phyloP scores from a whole-genome alignment of 2,888 invertebrate species.

The Molorchus minor region DNA sequence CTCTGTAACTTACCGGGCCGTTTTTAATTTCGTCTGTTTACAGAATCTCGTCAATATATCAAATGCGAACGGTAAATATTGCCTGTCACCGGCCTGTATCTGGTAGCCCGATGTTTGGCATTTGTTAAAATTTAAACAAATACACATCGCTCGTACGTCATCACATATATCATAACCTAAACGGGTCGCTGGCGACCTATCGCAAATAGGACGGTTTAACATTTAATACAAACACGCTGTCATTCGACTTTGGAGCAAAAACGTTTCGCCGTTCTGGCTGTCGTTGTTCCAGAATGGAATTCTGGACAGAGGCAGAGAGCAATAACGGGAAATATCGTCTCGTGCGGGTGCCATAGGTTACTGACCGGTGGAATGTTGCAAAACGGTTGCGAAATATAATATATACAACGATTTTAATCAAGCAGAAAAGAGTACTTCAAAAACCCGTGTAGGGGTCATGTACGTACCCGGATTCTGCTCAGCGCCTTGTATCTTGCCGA shows the following conservation, averaged over 20 bases:
- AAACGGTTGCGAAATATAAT: too few species aligned
- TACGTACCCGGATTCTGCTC: too few species aligned
- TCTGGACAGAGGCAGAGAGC: too few species aligned
- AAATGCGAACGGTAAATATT: conserved; percentile 22
- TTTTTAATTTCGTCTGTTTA: conserved; percentile 17
- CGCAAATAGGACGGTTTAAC: conserved; percentile 48
- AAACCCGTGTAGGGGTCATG: too few species aligned
- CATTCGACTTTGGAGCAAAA: conserved; percentile 21
- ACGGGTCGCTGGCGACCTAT: conserved; percentile 39
- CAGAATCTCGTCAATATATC: conserved; percentile 19
- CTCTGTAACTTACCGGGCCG: too few species aligned
- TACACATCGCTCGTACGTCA: conserved; percentile 26
- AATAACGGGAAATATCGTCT: too few species aligned
- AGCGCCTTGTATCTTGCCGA: too few species aligned
- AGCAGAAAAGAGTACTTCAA: too few species aligned
- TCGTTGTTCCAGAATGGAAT: too few species aligned
- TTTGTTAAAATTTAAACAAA: conserved; percentile 40
- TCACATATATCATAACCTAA: conserved; percentile 34
- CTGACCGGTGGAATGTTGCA: too few species aligned
- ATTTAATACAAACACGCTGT: conserved; percentile 41
- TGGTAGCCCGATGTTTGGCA: conserved; percentile 27
- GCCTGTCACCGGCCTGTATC: conserved; percentile 30
- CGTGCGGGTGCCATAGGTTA: too few species aligned
- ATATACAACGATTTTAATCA: too few species aligned
- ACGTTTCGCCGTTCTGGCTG: conserved; percentile 21